These are phyloP conservation scores for Xylocopa sonorina DNA, from an alignment of 1,140 invertebrate species.

Conservation along the genomic window DNA sequence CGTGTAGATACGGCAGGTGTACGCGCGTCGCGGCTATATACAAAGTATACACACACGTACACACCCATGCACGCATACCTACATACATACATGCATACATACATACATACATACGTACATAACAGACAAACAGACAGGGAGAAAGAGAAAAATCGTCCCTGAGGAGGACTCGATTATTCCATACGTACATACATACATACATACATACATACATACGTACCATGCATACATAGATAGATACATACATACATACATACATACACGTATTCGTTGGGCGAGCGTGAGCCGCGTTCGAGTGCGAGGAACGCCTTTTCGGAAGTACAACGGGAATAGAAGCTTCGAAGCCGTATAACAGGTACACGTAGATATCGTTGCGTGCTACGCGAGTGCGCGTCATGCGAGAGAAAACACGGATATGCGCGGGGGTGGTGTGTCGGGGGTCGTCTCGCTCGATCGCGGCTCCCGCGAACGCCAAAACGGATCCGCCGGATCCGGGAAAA, in stretches of 20 bases:
- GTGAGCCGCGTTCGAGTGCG: slow-evolving; percentile 5
- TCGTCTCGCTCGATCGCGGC: neutral
- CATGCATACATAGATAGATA: neutral
- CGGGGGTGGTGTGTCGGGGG: neutral
- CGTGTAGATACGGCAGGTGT: slow-evolving; percentile 23
- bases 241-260: neutral
- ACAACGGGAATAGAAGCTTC: slow-evolving; percentile 40
- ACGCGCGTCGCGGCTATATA: slow-evolving; percentile 41
- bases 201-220: too few relatives aligned
- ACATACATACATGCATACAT: neutral
- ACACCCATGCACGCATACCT: neutral
- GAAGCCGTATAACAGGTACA: slow-evolving; percentile 42
- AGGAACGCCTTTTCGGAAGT: slow-evolving; percentile 13
- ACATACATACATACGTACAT: neutral
- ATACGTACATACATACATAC: slow-evolving; percentile 27
- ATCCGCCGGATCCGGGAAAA: neutral
- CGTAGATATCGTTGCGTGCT: slow-evolving; percentile 39
- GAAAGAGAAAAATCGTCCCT: neutral
- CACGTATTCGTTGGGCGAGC: neutral
- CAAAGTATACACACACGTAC: slow-evolving; percentile 37
- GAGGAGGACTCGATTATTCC: neutral
- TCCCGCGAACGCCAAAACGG: neutral
- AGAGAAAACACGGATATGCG: slow-evolving; percentile 35
- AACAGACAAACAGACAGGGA: neutral
- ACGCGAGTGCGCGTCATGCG: slow-evolving; percentile 32